Base-by-base conservation (phyloP, 2,113 vertebrate species). In the Fregetta grallaria region DNA sequence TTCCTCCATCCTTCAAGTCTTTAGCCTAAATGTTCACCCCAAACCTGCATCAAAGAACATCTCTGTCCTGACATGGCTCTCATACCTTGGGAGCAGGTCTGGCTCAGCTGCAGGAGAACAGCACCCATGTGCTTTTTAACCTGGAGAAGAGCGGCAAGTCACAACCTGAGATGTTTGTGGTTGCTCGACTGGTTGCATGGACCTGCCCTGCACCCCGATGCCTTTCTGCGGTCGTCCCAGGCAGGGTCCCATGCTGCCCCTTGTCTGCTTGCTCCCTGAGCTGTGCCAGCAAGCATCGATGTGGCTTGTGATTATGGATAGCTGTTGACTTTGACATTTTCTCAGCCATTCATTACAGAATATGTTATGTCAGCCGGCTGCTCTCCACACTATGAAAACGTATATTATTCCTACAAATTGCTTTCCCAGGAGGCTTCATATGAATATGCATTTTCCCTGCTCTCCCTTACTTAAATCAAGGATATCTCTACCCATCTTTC, bases 391-490 rank as follows among this genome's bases (percentile, higher is more conserved):
- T 42, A 11, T 30, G 50, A 55, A 75, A 95, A 80, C 1, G 4
- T 22, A 11, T 22, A 32, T 78, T 78, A 87, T 63, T 75, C 86
- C 92, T 79, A 76, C 82, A 84, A 84, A 87, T 63, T 83, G 42
- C 58, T 84, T 90, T 87, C 95, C 77, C 67, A 52, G 47, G 77
- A 62, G 86, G 58, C 36, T 74, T 42, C 26, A 1, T 21, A 71
- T 76, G 92, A 90, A 86, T 84, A 94, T 84, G 77, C 73, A 90
- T 96, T 94, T 79, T 34, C 47, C 81, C 40, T 65, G 19, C 23
- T 92, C 29, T 75, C 50, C 61, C 34, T 80, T 23, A 50, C 34
- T 90, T 74, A 66, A 55, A 71, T 45, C 50, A 42, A 34, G 50
- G 76, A 42, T 87, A 62, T 90, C 67, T 87, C 73, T 45, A 56